Evolutionary conservation across 2,888 invertebrate genomes (phyloP), one percentile per base, ranked within the genome.

Genomic region (Lysandra coridon): DNA sequence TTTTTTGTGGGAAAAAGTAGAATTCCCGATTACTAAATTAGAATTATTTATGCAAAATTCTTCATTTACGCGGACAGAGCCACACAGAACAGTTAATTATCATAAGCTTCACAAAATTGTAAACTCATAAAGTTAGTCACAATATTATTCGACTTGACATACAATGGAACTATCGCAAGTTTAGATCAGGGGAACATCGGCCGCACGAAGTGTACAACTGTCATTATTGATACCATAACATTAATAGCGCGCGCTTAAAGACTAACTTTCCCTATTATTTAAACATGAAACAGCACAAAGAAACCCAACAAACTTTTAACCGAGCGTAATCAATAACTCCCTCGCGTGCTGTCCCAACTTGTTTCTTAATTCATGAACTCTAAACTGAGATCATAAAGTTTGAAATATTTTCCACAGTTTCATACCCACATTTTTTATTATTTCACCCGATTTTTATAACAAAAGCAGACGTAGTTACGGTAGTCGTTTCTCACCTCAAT

Each of bases 401-500:
- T 80, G 80, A 82, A 82, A 80, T 81, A 81, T 83, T 82, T 80
- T 79, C 80, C 53, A 80, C 80, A 79, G 80, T 80, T 79, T 80
- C 77, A 33, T 80, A 81, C 80, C 80, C 7, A 4, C 7, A 4
- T 33, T 69, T 69, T 69, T 69, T 82, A 80, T 82, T 79, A 78
- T 79, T 81, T 79, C 73, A 81, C 81, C 79, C 80, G 64, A 79
- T 80, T 80, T 80, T 80, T 78, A 37, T 69, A 84, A 83, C 81
- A 82, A 84, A 84, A 80, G 82, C 82, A 83, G 84, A 80, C 81
- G 84, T 84, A 84, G 84, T 86, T 85, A 84, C 82, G 83, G 81
- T 83, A 85, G 85, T 84, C 86, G 83, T 87, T 88, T 89, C 86
- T 87, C 89, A 90, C 89, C 90, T 91, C 89, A 88, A 90, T 89